phyloP scores from a whole-genome alignment of 2,797 vertebrate species.

The Eulemur coronatus region DNA sequence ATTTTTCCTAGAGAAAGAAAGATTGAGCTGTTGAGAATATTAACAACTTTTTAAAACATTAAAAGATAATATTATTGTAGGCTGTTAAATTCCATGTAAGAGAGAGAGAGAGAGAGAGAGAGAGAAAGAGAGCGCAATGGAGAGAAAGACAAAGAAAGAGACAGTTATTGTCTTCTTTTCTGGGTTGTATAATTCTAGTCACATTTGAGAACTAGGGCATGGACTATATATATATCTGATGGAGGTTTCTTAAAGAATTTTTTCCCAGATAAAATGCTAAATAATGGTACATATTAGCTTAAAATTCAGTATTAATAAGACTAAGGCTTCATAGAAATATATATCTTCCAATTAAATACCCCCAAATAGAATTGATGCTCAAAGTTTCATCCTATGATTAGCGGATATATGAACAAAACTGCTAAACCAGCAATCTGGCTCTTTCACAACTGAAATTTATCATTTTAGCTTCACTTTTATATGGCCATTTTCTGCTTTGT shows the following conservation, averaged over 20 bases:
- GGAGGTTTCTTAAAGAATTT: background rate
- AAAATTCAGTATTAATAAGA: conserved; percentile 8
- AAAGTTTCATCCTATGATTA: conserved; percentile 28
- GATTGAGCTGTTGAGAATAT: background rate
- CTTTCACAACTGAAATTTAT: background rate
- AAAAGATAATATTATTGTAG: background rate
- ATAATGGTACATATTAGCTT: background rate
- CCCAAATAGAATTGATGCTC: background rate
- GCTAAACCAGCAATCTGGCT: conserved; percentile 13
- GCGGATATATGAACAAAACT: background rate
- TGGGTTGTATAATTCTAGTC: background rate
- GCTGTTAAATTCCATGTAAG: background rate
- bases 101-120: background rate
- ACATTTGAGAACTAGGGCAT: background rate
- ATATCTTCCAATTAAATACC: background rate
- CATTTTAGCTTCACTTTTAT: conserved; percentile 8
- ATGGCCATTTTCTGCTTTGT: conserved; percentile 25
- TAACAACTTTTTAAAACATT: background rate
- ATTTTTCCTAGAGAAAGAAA: background rate
- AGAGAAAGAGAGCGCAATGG: background rate
- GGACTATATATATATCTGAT: background rate
- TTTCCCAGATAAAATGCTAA: background rate
- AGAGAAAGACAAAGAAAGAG: no score
- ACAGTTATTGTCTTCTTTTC: background rate
- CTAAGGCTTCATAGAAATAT: background rate